Evolutionary conservation across 2,113 vertebrate genomes (phyloP).

Genomic region (Aspidoscelis tigris): DNA sequence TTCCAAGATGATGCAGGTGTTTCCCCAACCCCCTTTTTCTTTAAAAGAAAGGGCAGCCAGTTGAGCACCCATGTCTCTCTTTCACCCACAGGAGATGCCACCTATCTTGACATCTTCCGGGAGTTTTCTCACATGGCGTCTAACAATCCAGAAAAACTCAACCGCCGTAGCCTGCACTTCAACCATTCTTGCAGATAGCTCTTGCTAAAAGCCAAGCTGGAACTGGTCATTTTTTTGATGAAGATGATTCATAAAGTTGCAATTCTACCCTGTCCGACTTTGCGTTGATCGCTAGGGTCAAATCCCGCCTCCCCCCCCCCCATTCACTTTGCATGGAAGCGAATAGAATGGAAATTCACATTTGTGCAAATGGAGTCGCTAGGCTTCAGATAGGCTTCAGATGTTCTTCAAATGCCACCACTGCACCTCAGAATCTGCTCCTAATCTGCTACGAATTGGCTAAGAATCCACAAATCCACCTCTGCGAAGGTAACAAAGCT

Average conservation of each 20-base stretch:
- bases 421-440: too few species aligned
- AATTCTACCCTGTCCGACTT: too few species aligned
- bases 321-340: too few species aligned
- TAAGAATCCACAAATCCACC: too few species aligned
- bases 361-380: too few species aligned
- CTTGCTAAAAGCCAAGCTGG: background rate
- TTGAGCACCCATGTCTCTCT: slow-evolving; percentile 45
- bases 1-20: background rate
- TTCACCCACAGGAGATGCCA: slow-evolving; percentile 82
- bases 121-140: slow-evolving; percentile 93
- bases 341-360: too few species aligned
- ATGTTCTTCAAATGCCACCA: too few species aligned
- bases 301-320: too few species aligned
- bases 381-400: too few species aligned
- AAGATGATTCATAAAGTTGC: background rate
- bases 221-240: background rate
- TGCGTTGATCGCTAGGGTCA: background rate
- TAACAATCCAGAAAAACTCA: slow-evolving; percentile 87
- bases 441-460: too few species aligned
- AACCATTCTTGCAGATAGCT: slow-evolving; percentile 83
- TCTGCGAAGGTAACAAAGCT: too few species aligned
- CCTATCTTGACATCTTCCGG: slow-evolving; percentile 88
- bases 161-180: slow-evolving; percentile 84
- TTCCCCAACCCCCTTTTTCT: background rate
- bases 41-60: background rate